Conservation (phyloP, 2,113 vertebrate genomes). For the Proterorhinus semilunaris region DNA sequence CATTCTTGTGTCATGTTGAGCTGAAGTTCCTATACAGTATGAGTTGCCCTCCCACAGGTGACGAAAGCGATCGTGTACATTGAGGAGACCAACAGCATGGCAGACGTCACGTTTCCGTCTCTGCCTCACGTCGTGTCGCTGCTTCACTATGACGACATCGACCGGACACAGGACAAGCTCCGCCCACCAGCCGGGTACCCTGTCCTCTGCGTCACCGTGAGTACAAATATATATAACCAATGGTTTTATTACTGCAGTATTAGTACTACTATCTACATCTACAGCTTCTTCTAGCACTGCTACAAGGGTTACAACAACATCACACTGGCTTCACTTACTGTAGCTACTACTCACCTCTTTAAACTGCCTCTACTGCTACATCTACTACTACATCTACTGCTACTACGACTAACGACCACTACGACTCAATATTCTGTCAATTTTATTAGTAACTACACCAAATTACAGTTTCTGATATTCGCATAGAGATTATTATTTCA, state of each 20-base stretch:
- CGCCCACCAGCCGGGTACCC: constrained; percentile 88
- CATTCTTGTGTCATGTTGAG: background rate
- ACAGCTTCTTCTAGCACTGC: background rate
- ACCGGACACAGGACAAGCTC: constrained; percentile 66
- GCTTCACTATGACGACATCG: constrained; percentile 83
- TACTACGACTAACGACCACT: background rate
- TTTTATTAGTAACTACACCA: no score
- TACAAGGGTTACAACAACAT: no score
- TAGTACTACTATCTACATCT: background rate
- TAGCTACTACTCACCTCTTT: no score
- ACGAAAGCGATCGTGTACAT: constrained; percentile 92
- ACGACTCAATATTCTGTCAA: background rate
- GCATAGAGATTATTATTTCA: no score
- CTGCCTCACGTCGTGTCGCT: constrained; percentile 87
- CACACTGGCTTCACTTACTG: no score
- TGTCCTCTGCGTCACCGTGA: constrained; percentile 90
- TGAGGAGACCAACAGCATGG: constrained; percentile 90
- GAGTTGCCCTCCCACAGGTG: constrained; percentile 66
- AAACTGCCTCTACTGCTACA: background rate
- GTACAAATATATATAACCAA: constrained; percentile 50
- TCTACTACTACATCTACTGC: background rate
- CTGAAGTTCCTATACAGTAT: background rate
- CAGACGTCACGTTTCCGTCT: constrained; percentile 94
- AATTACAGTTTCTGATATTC: no score
- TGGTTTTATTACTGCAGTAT: background rate